phyloP scores from a whole-genome alignment of 1,140 invertebrate genomes.

The Apolygus lucorum region DNA sequence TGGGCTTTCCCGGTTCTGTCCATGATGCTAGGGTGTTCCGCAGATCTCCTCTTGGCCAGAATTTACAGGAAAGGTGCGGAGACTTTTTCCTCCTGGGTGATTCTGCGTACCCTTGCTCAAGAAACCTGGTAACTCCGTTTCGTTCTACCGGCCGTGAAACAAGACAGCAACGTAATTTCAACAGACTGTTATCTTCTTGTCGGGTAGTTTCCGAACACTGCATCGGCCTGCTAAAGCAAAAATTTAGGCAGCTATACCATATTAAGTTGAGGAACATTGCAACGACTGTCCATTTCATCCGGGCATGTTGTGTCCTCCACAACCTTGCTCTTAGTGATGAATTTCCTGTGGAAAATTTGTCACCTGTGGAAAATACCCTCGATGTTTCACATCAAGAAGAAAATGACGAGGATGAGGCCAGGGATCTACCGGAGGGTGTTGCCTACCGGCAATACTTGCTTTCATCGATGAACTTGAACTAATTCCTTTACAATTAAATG shows the following conservation, averaged over 20 bases:
- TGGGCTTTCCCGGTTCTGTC: conserved; percentile 31
- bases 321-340: too few relatives aligned
- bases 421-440: too few relatives aligned
- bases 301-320: conserved; percentile 32
- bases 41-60: conserved; percentile 15
- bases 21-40: conserved; percentile 29
- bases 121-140: conserved; percentile 26
- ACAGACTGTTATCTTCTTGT: conserved; percentile 23
- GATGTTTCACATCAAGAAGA: too few relatives aligned
- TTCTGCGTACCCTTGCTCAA: conserved; percentile 25
- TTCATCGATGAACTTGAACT: too few relatives aligned
- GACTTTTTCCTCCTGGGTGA: conserved; percentile 1
- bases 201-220: conserved; percentile 23
- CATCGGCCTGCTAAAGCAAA: conserved; percentile 30
- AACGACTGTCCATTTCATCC: conserved; percentile 30
- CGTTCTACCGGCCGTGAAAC: too few relatives aligned
- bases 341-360: too few relatives aligned
- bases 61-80: conserved; percentile 24
- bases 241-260: conserved; percentile 31
- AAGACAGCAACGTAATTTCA: conserved; percentile 18
- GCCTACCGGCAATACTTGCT: too few relatives aligned
- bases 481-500: too few relatives aligned
- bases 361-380: too few relatives aligned
- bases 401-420: too few relatives aligned
- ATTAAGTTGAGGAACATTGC: conserved; percentile 28